Base-by-base conservation (phyloP, 1,140 invertebrate genomes). In the Drepana arcuata region DNA sequence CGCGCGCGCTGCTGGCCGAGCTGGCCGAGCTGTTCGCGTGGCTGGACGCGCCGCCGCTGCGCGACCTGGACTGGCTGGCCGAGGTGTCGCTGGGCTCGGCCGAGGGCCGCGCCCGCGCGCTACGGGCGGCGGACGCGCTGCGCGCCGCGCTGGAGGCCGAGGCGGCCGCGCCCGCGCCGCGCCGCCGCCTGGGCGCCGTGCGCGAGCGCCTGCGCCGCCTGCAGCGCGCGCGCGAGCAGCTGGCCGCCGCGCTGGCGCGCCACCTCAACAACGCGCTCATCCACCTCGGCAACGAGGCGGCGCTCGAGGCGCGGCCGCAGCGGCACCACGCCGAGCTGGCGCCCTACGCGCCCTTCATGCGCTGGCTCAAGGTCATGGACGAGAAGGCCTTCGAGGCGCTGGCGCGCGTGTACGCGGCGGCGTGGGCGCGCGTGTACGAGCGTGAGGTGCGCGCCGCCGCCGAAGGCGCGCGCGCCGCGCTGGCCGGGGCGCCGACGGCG, bases 241-340 rank as follows among this genome's bases (percentile, higher is more conserved):
- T 98, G 75, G 92, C 93, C 6, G 87, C 91, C 31, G 90, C 91
- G 14, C 87, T 98, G 12, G 90, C 90, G 21, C 86, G 94, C 21
- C 94, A 97, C 80, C 83, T 98, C 9, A 97, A 96, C 66, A 97
- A 97, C 85, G 85, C 96, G 23, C 96, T 98, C 46, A 95, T 97
- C 67, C 94, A 97, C 84, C 88, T 95, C 81, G 93, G 71, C 12
- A 83, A 83, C 51, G 74, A 80, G 61, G 77, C 68, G 31, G 61
- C 58, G 39, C 48, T 49, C 26, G 61, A 87, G 12, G 90, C 90
- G 35, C 91, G 92, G 1, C 89, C 89, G 38, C 93, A 95, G 69
- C 86, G 87, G 25, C 91, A 95, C 57, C 95, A 98, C 81, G 86
- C 88, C 28, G 93, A 96, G 67, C 85, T 98, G 16, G 85, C 88